Percentiles rank a stretch among this genome's conserved stretches.
phyloP scores from a whole-genome alignment of 2,888 invertebrate species.

The Belgica antarctica region DNA sequence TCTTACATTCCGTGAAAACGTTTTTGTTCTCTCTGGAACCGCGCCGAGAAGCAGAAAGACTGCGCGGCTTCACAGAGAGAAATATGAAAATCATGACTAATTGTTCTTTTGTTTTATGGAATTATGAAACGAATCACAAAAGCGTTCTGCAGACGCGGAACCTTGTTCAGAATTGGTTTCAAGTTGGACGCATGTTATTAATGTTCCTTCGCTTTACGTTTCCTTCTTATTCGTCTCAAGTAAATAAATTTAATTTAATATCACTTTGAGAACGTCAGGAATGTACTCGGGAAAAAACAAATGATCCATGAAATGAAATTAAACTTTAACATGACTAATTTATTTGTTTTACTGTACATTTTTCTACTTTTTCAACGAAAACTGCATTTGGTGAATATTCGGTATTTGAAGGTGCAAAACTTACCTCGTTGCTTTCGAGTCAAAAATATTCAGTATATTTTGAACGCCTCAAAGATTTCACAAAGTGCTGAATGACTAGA shows the following conservation, averaged over 20 bases:
- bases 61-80: slow-evolving; percentile 4
- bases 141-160: slow-evolving; percentile 15
- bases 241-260: neutral
- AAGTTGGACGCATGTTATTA: slow-evolving; percentile 19
- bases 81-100: slow-evolving; percentile 15
- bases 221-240: too few species aligned
- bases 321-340: neutral
- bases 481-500: too few species aligned
- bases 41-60: neutral
- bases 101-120: slow-evolving; percentile 20
- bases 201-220: slow-evolving; percentile 21
- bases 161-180: neutral
- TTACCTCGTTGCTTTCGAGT: too few species aligned
- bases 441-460: too few species aligned
- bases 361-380: neutral
- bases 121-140: neutral
- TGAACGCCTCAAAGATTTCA: too few species aligned
- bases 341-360: too few species aligned
- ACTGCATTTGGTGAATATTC: too few species aligned
- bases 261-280: neutral
- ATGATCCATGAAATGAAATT: slow-evolving; percentile 38
- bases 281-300: slow-evolving; percentile 6
- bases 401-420: too few species aligned
- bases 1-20: neutral
- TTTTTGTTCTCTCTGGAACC: neutral